A percentile compares a stretch with the other conserved stretches of the same genome.
Conservation (phyloP, 2,113 vertebrate species). For the Petaurus breviceps region DNA sequence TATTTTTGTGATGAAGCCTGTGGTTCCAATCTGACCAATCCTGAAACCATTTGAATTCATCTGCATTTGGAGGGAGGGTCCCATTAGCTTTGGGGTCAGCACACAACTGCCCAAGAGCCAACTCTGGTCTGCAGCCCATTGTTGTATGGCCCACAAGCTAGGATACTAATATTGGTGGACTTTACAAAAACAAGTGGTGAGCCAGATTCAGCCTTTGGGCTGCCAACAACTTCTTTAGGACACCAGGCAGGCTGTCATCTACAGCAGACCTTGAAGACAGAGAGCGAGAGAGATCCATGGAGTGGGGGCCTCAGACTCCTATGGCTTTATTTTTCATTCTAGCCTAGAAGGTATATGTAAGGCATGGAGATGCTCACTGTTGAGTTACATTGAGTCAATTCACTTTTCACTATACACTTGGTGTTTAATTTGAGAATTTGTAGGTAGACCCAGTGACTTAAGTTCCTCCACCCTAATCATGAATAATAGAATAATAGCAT, state of each 20-base stretch:
- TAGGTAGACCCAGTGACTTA: neutral
- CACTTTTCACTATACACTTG: neutral
- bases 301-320: neutral
- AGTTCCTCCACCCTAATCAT: neutral
- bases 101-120: neutral
- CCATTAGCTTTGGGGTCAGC: neutral
- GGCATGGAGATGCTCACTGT: neutral
- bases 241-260: neutral
- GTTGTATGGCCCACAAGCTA: neutral
- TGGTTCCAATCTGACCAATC: neutral
- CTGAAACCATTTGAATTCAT: neutral
- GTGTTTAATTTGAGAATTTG: neutral
- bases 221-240: neutral
- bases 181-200: neutral
- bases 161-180: neutral
- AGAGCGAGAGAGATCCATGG: neutral
- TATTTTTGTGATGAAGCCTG: neutral
- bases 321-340: neutral
- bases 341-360: neutral
- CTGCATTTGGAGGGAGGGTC: neutral
- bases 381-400: neutral
- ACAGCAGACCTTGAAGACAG: neutral
- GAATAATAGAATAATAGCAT: neutral
- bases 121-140: neutral
- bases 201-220: neutral